Evolutionary conservation across 1,140 invertebrate species (phyloP).

Genomic region (Theocolax elegans): DNA sequence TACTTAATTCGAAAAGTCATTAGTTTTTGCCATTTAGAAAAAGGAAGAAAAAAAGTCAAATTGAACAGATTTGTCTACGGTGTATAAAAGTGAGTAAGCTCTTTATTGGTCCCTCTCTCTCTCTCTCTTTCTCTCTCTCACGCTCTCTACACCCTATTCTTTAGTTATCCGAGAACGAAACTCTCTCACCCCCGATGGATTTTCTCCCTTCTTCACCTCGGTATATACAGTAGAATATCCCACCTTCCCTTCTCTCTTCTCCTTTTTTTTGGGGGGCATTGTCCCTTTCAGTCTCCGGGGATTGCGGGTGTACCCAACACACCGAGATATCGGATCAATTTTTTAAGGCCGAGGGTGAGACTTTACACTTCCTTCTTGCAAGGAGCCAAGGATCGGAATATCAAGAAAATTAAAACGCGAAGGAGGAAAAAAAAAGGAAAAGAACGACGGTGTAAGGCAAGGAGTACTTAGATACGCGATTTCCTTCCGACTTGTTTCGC

Average conservation of each 20-base stretch:
- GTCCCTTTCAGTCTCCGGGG: slow-evolving; percentile 64
- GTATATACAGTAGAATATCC: slow-evolving; percentile 27
- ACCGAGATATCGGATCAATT: slow-evolving; percentile 61
- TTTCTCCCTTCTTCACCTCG: background rate
- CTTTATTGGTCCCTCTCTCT: slow-evolving; percentile 36
- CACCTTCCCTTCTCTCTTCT: slow-evolving; percentile 28
- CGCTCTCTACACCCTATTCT: background rate
- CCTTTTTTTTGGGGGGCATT: slow-evolving; percentile 51
- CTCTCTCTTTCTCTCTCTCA: slow-evolving; percentile 7
- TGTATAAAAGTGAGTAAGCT: slow-evolving; percentile 29
- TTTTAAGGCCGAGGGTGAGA: slow-evolving; percentile 66
- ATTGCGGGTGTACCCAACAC: slow-evolving; percentile 65
- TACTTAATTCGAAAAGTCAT: slow-evolving; percentile 14
- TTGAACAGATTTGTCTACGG: slow-evolving; percentile 21
- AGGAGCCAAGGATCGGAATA: no score
- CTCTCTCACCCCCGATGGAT: background rate
- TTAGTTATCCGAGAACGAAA: no score
- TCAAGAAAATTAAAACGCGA: slow-evolving; percentile 64
- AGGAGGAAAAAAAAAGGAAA: background rate
- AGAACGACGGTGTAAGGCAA: background rate
- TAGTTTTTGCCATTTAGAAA: slow-evolving; percentile 20
- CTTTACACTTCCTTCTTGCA: slow-evolving; percentile 68
- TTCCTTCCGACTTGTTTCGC: slow-evolving; percentile 27
- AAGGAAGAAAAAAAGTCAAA: slow-evolving; percentile 32
- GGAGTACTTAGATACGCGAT: slow-evolving; percentile 29